Conservation (phyloP, 2,888 invertebrate genomes). For the Pemphredon lugubris region DNA sequence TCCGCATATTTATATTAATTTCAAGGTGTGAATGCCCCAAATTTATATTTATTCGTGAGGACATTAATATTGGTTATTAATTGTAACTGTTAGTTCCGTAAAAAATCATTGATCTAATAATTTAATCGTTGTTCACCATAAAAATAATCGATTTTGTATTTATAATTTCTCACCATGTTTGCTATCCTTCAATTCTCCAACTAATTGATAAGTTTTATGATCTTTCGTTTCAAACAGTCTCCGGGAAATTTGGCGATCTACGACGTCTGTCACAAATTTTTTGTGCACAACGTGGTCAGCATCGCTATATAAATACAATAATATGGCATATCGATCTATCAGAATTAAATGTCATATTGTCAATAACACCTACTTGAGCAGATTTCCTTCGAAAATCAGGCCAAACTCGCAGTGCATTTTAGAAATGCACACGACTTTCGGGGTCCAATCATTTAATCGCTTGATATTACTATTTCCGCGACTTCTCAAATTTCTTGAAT, state of each 20-base stretch:
- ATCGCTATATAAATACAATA: constrained; percentile 63
- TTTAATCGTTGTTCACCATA: no score
- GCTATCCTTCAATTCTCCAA: constrained; percentile 66
- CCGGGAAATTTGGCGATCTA: constrained; percentile 63
- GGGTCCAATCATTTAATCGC: constrained; percentile 70
- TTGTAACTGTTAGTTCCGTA: no score
- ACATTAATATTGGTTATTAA: no score
- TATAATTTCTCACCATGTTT: constrained; percentile 65
- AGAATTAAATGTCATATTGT: background rate
- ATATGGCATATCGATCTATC: background rate
- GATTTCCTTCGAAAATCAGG: constrained; percentile 73
- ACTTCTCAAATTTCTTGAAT: background rate
- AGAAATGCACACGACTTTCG: constrained; percentile 58
- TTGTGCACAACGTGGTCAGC: constrained; percentile 66
- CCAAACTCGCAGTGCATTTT: constrained; percentile 42
- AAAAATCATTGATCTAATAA: no score
- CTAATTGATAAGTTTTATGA: constrained; percentile 67
- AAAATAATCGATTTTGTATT: no score
- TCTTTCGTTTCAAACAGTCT: constrained; percentile 68
- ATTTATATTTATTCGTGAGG: no score
- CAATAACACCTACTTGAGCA: constrained; percentile 68
- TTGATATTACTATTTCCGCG: constrained; percentile 61
- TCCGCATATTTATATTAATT: no score
- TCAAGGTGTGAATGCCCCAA: no score
- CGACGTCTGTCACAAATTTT: constrained; percentile 66